Evolutionary conservation across 2,797 vertebrate genomes (phyloP).

Genomic region (Fistularia tabacaria): DNA sequence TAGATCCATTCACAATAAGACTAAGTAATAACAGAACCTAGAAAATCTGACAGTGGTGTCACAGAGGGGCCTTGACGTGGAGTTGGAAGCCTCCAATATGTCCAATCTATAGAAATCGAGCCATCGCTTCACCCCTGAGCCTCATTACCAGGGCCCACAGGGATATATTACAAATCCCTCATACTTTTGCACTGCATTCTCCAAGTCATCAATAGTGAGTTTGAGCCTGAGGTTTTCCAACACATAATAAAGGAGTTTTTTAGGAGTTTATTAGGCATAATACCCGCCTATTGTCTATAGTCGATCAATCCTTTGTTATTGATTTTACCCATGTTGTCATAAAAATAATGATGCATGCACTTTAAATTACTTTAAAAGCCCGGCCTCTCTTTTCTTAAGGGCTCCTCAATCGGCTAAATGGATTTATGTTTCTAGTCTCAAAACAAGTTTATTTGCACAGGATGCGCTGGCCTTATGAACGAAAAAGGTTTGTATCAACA

Average conservation of each 20-base stretch:
- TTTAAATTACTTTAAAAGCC: background rate
- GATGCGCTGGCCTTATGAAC: no score
- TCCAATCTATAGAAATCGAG: constrained; percentile 20
- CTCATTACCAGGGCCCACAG: constrained; percentile 39
- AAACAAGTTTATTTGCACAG: no score
- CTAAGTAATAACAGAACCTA: background rate
- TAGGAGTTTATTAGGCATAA: no score
- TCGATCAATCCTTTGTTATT: no score
- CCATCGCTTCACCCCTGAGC: constrained; percentile 3
- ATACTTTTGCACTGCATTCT: constrained; percentile 21
- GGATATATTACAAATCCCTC: constrained; percentile 15
- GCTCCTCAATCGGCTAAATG: no score
- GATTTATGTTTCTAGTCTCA: no score
- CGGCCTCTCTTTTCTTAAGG: no score
- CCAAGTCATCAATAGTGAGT: constrained; percentile 35
- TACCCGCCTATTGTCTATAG: no score
- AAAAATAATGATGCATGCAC: background rate
- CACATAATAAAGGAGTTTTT: no score
- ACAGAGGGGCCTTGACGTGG: constrained; percentile 18
- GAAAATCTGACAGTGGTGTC: background rate
- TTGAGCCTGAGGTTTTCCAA: background rate
- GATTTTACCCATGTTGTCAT: constrained; percentile 4
- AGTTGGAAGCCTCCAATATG: constrained; percentile 18
- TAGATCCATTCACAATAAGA: background rate
- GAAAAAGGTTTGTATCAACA: no score